Evolutionary conservation across 2,888 invertebrate species (phyloP), one percentile per base, ranked within the genome.

Genomic region (Caenorhabditis uteleia): DNA sequence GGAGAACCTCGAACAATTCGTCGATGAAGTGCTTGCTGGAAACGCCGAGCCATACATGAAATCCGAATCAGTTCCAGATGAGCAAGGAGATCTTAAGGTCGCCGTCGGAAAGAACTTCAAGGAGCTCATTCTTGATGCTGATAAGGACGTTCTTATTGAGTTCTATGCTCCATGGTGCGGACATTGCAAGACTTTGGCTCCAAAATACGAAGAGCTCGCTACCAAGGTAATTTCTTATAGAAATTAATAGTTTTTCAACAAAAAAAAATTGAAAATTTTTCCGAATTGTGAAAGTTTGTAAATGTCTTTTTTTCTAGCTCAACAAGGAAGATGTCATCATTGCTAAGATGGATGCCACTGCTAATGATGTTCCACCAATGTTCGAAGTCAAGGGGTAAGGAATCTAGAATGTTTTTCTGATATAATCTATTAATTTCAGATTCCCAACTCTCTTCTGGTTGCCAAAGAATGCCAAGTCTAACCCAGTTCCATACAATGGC

Each of bases 111-210:
- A 93, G 87, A 98, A 95, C 88, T 98, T 97, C 86, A 91, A 95
- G 83, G 91, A 95, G 54, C 75, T 82, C 31, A 93, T 98, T 1
- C 89, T 89, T 2, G 91, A 97, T 84, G 91, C 91, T 77, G 91
- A 88, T 29, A 91, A 93, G 83, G 98, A 99, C 84, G 92, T 92
- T 2, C 88, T 99, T 39, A 88, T 98, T 75, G 97, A 99, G 86
- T 98, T 98, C 87, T 98, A 98, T 85, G 97, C 97, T 31, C 95
- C 95, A 1, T 97, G 95, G 95, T 95, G 94, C 85, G 95, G 97
- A 74, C 97, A 98, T 84, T 99, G 98, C 87, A 97, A 98, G 86
- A 91, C 91, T 21, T 88, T 99, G 44, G 88, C 92, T 2, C 98
- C 98, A 20, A 88, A 92, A 51, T 98, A 88, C 85, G 95, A 95